phyloP scores from a whole-genome alignment of 2,113 vertebrate genomes.

The Marmota monax region DNA sequence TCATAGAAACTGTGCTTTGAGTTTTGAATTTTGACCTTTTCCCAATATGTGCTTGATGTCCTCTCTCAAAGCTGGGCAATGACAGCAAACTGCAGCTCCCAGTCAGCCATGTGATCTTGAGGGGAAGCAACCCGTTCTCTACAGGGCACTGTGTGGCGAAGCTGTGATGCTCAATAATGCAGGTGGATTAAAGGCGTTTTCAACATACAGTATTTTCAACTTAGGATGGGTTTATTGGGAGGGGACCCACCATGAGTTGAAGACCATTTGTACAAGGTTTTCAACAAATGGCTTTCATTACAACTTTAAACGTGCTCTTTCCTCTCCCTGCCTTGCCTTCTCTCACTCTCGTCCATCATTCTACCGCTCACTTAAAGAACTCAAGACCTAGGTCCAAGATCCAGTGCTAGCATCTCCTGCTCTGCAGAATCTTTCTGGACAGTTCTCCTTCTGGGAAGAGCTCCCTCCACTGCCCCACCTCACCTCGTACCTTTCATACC shows the following conservation, averaged over 20 bases:
- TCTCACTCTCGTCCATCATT: background rate
- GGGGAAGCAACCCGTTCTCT: background rate
- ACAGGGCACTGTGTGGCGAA: too few relatives aligned
- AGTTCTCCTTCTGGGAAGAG: background rate
- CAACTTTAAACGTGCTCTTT: background rate
- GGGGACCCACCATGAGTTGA: background rate
- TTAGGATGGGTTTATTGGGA: background rate
- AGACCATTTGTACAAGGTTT: background rate
- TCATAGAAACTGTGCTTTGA: background rate
- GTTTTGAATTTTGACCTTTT: background rate
- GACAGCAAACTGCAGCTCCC: background rate
- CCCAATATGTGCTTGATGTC: background rate
- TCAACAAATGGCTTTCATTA: background rate
- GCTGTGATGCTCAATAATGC: background rate
- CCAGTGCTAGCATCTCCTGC: background rate
- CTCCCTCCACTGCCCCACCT: fast-evolving
- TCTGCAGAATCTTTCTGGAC: background rate
- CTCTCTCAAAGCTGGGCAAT: background rate
- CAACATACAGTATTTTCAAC: background rate
- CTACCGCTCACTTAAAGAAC: background rate
- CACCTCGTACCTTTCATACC: too few relatives aligned
- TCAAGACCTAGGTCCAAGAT: background rate
- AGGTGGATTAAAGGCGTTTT: background rate
- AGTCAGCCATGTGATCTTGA: background rate
- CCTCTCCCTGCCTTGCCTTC: background rate